Conservation (phyloP, 53 echinoderm and acorn worm genomes). For the Zoroaster sp. region DNA sequence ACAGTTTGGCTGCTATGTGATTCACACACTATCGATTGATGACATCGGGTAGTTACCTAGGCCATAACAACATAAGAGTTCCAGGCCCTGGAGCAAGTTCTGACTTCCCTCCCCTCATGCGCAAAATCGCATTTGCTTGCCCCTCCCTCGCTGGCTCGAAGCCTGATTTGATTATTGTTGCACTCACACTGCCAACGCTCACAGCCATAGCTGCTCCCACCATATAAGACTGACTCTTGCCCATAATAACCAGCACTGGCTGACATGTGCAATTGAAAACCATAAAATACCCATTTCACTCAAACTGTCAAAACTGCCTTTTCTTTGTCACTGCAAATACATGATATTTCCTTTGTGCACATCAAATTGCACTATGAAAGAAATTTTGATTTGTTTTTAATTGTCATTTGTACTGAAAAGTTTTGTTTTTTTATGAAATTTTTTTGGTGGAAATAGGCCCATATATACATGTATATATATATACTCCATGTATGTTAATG, state of each 20-base stretch:
- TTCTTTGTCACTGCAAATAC: not conserved
- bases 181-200: not conserved
- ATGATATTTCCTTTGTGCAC: not conserved
- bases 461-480: no score
- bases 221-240: not conserved
- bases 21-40: not conserved
- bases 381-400: no score
- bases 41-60: slow-evolving; percentile 11
- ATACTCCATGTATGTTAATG: no score
- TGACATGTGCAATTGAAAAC: not conserved
- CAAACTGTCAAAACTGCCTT: not conserved
- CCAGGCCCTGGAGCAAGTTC: slow-evolving; percentile 32
- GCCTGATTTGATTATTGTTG: slow-evolving; percentile 40
- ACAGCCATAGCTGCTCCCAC: not conserved
- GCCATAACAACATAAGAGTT: slow-evolving; percentile 27
- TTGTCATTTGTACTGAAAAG: no score
- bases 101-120: slow-evolving; percentile 50
- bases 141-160: slow-evolving; percentile 30
- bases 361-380: no score
- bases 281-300: not conserved
- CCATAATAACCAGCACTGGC: no score
- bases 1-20: not conserved
- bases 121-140: slow-evolving; percentile 54
- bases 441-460: no score
- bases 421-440: no score